A percentile compares a stretch with the other conserved stretches of the same genome.
phyloP scores from a whole-genome alignment of 2,888 invertebrate species.

The Rhagium mordax region DNA sequence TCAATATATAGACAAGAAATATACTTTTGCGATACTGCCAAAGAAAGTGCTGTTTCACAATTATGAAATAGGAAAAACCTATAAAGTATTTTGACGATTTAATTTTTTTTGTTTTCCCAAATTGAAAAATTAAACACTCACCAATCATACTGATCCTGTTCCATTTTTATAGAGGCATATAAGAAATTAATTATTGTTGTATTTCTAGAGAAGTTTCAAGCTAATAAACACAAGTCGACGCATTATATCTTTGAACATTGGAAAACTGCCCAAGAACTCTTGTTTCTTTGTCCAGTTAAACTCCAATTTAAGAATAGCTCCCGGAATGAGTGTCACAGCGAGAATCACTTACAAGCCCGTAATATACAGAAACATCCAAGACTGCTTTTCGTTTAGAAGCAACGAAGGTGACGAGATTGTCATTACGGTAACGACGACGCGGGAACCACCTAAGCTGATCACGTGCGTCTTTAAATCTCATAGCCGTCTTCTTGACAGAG shows the following conservation, averaged over 20 bases:
- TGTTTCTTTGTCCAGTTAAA: slow-evolving; percentile 60
- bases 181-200: neutral
- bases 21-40: slow-evolving; percentile 44
- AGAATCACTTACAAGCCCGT: slow-evolving; percentile 64
- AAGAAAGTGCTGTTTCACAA: slow-evolving; percentile 64
- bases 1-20: too few relatives aligned
- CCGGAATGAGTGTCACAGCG: slow-evolving; percentile 68
- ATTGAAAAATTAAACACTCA: too few relatives aligned
- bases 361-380: slow-evolving; percentile 61
- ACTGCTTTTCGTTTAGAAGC: slow-evolving; percentile 62
- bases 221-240: slow-evolving; percentile 60
- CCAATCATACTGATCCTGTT: too few relatives aligned
- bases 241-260: slow-evolving; percentile 61
- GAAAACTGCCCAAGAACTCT: slow-evolving; percentile 56
- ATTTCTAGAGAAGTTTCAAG: slow-evolving; percentile 51
- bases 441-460: slow-evolving; percentile 66
- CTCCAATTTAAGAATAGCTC: slow-evolving; percentile 60
- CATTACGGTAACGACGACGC: slow-evolving; percentile 60
- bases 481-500: slow-evolving; percentile 26
- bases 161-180: too few relatives aligned
- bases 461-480: slow-evolving; percentile 58
- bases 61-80: slow-evolving; percentile 61
- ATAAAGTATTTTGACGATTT: slow-evolving; percentile 60
- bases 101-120: neutral
- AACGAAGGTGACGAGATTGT: slow-evolving; percentile 58